These are phyloP conservation scores for Oxyteleia sp. DNA, from an alignment of 2,888 invertebrate species.

Conservation along the genomic window DNA sequence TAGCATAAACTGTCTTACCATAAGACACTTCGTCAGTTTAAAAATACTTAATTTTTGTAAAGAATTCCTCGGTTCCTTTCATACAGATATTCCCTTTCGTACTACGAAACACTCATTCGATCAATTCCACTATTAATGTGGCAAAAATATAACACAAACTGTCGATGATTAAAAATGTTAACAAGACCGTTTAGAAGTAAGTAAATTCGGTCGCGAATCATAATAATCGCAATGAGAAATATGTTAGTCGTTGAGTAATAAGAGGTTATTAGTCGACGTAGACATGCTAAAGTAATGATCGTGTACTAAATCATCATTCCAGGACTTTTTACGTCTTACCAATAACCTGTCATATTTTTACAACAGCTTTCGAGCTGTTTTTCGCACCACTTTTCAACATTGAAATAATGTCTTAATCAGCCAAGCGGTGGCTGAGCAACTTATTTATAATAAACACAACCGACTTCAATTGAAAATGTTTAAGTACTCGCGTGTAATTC, in stretches of 20 bases:
- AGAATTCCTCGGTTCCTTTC: constrained; percentile 8
- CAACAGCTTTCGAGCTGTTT: constrained; percentile 45
- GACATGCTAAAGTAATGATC: constrained; percentile 59
- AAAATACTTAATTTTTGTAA: constrained; percentile 31
- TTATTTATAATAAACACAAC: constrained; percentile 66
- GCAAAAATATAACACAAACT: constrained; percentile 48
- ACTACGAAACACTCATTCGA: constrained; percentile 41
- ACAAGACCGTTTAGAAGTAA: constrained; percentile 56
- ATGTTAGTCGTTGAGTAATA: constrained; percentile 56
- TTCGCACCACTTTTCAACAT: constrained; percentile 62
- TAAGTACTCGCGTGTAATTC: constrained; percentile 48
- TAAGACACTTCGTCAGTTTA: constrained; percentile 12
- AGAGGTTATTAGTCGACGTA: constrained; percentile 62
- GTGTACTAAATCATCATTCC: constrained; percentile 54
- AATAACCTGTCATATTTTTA: constrained; percentile 51
- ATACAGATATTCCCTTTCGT: constrained; percentile 23
- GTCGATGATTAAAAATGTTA: constrained; percentile 55
- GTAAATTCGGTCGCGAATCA: constrained; percentile 53
- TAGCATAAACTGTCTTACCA: no score
- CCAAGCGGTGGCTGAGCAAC: constrained; percentile 44
- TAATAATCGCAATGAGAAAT: constrained; percentile 48
- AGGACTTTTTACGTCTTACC: constrained; percentile 54
- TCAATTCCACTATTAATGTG: constrained; percentile 24
- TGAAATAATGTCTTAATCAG: constrained; percentile 54
- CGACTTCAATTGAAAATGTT: constrained; percentile 43